Percentiles rank a stretch among this genome's conserved stretches.
Evolutionary conservation across 2,113 vertebrate genomes (phyloP).

Genomic region (Zosterops borbonicus): DNA sequence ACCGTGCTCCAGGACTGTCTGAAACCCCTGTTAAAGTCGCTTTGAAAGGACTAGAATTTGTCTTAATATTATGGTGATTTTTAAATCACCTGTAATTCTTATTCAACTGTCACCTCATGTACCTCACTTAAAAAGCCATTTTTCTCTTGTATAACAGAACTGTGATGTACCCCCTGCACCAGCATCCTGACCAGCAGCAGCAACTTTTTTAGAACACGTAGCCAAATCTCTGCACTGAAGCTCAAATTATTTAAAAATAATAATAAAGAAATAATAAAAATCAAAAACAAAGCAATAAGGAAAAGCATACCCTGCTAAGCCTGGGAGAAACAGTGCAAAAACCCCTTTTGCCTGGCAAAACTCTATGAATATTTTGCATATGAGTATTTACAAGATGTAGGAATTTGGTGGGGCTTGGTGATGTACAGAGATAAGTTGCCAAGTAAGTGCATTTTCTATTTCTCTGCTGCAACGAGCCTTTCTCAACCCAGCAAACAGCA

Average conservation of each 20-base stretch:
- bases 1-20: neutral
- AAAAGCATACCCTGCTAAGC: neutral
- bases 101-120: fast-evolving
- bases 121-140: neutral
- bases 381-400: neutral
- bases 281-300: neutral
- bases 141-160: neutral
- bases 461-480: neutral
- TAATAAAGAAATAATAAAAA: neutral
- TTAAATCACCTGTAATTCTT: neutral
- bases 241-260: neutral
- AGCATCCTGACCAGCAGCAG: neutral
- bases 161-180: neutral
- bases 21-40: neutral
- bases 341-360: neutral
- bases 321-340: neutral
- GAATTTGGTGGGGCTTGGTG: neutral
- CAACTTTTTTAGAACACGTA: fast-evolving
- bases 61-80: neutral
- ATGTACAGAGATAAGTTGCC: neutral
- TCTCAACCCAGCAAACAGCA: neutral
- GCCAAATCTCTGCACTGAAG: neutral
- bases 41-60: neutral
- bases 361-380: neutral
- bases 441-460: neutral